phyloP scores from a whole-genome alignment of 2,797 vertebrate genomes.

The Linurgus olivaceus region DNA sequence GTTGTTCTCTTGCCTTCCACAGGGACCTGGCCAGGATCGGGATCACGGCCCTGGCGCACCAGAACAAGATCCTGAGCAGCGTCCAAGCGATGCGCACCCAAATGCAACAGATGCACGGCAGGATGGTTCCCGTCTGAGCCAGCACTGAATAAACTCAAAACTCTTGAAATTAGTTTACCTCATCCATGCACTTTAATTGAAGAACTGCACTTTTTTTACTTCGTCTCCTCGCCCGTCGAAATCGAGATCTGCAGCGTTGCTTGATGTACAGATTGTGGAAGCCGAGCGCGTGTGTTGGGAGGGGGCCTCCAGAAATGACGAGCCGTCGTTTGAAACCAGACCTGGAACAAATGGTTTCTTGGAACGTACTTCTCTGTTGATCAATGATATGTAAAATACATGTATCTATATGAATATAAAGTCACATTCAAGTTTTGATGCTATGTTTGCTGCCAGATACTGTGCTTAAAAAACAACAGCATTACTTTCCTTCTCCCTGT shows the following conservation, averaged over 20 bases:
- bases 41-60: slow-evolving; percentile 86
- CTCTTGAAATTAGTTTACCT: slow-evolving; percentile 96
- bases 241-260: slow-evolving; percentile 77
- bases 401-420: slow-evolving; percentile 75
- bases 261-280: slow-evolving; percentile 78
- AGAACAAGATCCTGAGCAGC: slow-evolving; percentile 94
- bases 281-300: slow-evolving; percentile 60
- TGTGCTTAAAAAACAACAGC: slow-evolving; percentile 45
- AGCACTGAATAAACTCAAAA: slow-evolving; percentile 79
- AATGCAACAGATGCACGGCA: slow-evolving; percentile 95
- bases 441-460: slow-evolving; percentile 70
- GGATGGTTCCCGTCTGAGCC: slow-evolving; percentile 96
- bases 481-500: slow-evolving; percentile 39
- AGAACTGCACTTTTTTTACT: slow-evolving; percentile 94
- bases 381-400: slow-evolving; percentile 75
- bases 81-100: slow-evolving; percentile 94
- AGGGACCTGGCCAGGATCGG: slow-evolving; percentile 94
- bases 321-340: slow-evolving; percentile 57
- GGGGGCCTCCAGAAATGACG: slow-evolving; percentile 76
- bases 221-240: slow-evolving; percentile 81
- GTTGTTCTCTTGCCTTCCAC: slow-evolving; percentile 42
- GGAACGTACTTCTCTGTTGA: slow-evolving; percentile 66
- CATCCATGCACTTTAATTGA: slow-evolving; percentile 99
- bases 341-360: slow-evolving; percentile 76
- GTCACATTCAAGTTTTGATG: slow-evolving; percentile 64